Base-by-base conservation (phyloP, 2,888 invertebrate species). In the Himalopsyche anomala region DNA sequence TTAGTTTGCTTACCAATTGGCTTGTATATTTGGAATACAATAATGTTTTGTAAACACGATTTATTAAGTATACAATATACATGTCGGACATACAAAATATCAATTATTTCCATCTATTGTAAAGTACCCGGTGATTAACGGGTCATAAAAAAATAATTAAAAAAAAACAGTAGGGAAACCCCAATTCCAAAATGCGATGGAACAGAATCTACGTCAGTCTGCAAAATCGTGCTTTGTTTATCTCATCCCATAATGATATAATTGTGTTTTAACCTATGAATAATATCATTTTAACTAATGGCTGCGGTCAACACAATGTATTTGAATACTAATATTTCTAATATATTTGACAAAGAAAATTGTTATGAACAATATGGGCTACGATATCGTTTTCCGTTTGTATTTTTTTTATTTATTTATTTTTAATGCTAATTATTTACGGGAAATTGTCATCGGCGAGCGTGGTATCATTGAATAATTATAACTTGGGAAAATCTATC, bases 181-280 rank as follows among this genome's bases (percentile, higher is more conserved):
- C 74, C 74, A 74, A 36, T 38, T 38, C 36, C 15, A 36, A 62
- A 28, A 74, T 74, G 74, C 74, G 74, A 74, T 74, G 74, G 74
- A 36, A 74, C 74, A 38, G 36, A 74, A 74, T 36, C 28, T 74
- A 74, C 74, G 74, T 74, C 74, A 74, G 74, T 74, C 74, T 36
- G 38, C 36, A 74, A 74, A 74, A 74, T 74, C 74, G 74, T 74
- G 74, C 36, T 36, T 74, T 74, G 74, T 38, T 74, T 74, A 74
- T 74, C 74, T 74, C 74, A 74, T 74, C 74, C 74, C 74, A 74
- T 74, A 74, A 74, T 74, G 36, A 74, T 74, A 74, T 74, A 36
- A 74, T 74, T 74, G 74, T 74, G 36, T 74, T 74, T 28, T 36
- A 74, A 74, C 74, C 28, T 36, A 74, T 74, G 74, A 74, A 74